phyloP scores from a whole-genome alignment of 30 jellyfish, hydroid and myxozoan species.

The Turritopsis rubra region DNA sequence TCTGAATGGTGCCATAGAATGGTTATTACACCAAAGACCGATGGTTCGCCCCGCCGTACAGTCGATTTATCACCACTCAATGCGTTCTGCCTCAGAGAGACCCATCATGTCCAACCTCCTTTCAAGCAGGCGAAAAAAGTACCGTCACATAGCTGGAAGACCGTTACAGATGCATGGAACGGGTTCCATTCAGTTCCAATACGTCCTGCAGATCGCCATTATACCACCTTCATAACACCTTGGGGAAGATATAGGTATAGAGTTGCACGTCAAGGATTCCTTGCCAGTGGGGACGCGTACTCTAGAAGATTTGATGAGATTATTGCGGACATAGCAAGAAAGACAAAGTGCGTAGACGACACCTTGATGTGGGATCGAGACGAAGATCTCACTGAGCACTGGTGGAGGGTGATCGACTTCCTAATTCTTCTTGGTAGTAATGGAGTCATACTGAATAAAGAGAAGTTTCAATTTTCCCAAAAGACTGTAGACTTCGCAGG shows the following conservation, averaged over 20 bases:
- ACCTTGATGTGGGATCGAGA: too few species aligned
- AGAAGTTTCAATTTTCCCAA: not conserved
- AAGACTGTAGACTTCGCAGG: not conserved
- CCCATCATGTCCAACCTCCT: not conserved
- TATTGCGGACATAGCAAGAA: too few species aligned
- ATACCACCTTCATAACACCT: not conserved
- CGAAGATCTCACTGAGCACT: not conserved
- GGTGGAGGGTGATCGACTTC: slow-evolving; percentile 14
- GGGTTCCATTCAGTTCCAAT: not conserved
- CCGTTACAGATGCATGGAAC: not conserved
- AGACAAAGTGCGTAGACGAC: too few species aligned
- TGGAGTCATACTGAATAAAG: slow-evolving; percentile 16
- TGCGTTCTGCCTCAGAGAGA: not conserved
- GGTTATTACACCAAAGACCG: not conserved
- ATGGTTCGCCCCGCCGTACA: not conserved
- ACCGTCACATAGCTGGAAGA: too few species aligned
- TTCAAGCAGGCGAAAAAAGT: slow-evolving; percentile 4
- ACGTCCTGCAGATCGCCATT: not conserved
- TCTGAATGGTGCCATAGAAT: not conserved
- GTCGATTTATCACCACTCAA: not conserved
- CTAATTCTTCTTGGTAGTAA: slow-evolving; percentile 1
- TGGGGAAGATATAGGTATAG: not conserved
- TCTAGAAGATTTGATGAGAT: slow-evolving; percentile 1
- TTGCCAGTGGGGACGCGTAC: slow-evolving; percentile 18
- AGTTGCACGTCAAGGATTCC: not conserved